phyloP scores from a whole-genome alignment of 2,113 vertebrate genomes.

The Micronycteris hirsuta region DNA sequence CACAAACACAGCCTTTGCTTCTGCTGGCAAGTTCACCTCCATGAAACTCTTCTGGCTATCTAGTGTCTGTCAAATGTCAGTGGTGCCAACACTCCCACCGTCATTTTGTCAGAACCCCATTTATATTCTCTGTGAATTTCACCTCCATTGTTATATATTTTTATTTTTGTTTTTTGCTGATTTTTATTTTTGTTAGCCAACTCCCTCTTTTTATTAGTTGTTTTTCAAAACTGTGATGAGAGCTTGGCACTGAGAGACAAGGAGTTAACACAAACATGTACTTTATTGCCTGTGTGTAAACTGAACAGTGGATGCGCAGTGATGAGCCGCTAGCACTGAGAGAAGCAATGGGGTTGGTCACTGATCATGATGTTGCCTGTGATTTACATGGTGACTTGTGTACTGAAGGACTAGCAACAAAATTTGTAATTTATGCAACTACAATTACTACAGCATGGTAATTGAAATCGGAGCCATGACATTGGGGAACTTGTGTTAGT shows the following conservation, averaged over 20 bases:
- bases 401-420: background rate
- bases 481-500: background rate
- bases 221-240: background rate
- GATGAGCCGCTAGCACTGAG: background rate
- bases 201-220: background rate
- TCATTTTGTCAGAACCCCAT: background rate
- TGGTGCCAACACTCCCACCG: background rate
- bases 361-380: background rate
- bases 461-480: background rate
- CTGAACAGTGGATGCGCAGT: background rate
- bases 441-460: background rate
- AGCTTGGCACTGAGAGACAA: background rate
- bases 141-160: background rate
- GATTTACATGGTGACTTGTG: background rate
- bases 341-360: background rate
- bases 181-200: background rate
- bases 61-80: background rate
- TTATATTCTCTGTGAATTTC: background rate
- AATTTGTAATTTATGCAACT: background rate
- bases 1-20: background rate
- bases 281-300: background rate
- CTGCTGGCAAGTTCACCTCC: background rate
- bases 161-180: background rate
- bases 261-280: background rate
- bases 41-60: background rate